A percentile compares a stretch with the other conserved stretches of the same genome.
phyloP scores from a whole-genome alignment of 1,140 invertebrate species.

The Paraescarpia echinospica region DNA sequence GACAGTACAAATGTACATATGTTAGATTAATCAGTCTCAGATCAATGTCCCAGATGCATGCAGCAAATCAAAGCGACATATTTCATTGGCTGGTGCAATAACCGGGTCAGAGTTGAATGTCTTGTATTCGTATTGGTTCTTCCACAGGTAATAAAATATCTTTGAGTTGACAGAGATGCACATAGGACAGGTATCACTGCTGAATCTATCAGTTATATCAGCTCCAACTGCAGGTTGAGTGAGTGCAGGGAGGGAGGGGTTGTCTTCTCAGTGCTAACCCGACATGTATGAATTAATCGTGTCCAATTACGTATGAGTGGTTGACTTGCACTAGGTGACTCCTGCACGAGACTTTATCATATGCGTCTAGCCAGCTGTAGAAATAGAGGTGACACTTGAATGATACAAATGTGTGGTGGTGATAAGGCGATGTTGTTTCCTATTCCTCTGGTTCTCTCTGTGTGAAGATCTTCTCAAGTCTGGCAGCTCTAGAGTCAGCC shows the following conservation, averaged over 20 bases:
- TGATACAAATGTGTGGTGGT: neutral
- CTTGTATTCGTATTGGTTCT: neutral
- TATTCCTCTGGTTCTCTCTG: neutral
- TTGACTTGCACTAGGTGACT: neutral
- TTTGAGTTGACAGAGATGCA: neutral
- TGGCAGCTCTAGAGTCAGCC: too few relatives aligned
- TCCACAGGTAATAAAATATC: neutral
- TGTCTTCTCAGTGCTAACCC: too few relatives aligned
- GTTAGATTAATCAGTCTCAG: neutral
- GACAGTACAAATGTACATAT: neutral
- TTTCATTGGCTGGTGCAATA: neutral
- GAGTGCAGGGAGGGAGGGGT: too few relatives aligned
- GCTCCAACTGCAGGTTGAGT: too few relatives aligned
- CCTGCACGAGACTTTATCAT: neutral
- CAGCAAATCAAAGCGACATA: neutral
- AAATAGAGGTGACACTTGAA: neutral
- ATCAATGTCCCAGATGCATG: neutral
- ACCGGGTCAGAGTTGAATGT: too few relatives aligned
- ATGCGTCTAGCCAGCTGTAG: neutral
- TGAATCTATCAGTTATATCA: too few relatives aligned
- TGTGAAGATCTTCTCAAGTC: too few relatives aligned
- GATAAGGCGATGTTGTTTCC: neutral
- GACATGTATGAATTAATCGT: neutral
- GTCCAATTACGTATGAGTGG: neutral
- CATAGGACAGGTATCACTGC: neutral